Evolutionary conservation across 2,113 vertebrate species (phyloP).

Genomic region (Elgaria multicarinata): DNA sequence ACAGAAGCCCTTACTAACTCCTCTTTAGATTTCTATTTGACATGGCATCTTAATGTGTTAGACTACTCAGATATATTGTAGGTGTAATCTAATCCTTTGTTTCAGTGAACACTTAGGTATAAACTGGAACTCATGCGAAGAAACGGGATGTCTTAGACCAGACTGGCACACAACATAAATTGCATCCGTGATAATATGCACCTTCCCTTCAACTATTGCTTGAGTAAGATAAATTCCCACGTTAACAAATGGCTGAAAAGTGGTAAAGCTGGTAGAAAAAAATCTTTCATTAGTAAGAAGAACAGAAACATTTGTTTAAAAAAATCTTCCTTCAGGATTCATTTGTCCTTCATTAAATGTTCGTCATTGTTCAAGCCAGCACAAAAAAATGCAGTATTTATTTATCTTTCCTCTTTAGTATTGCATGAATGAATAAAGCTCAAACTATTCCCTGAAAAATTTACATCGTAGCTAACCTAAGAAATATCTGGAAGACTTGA

Average conservation of each 20-base stretch:
- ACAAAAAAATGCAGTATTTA: slow-evolving; percentile 89
- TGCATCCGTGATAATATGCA: slow-evolving; percentile 95
- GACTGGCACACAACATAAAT: slow-evolving; percentile 94
- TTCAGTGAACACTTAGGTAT: slow-evolving; percentile 83
- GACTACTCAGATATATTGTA: slow-evolving; percentile 72
- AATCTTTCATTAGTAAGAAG: slow-evolving; percentile 89
- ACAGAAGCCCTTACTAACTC: slow-evolving; percentile 58
- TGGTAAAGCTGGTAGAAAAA: slow-evolving; percentile 97
- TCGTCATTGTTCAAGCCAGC: slow-evolving; percentile 85
- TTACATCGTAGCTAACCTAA: slow-evolving; percentile 86
- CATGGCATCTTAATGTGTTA: slow-evolving; percentile 54
- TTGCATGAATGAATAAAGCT: slow-evolving; percentile 94
- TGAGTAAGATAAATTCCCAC: slow-evolving; percentile 93
- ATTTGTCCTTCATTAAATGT: slow-evolving; percentile 88
- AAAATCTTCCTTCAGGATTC: slow-evolving; percentile 86
- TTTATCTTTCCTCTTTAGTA: slow-evolving; percentile 83
- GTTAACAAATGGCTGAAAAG: slow-evolving; percentile 94
- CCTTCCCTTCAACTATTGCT: slow-evolving; percentile 94
- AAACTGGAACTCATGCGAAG: slow-evolving; percentile 82
- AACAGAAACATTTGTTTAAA: slow-evolving; percentile 84
- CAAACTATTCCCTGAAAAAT: slow-evolving; percentile 92
- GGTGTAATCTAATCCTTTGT: slow-evolving; percentile 87
- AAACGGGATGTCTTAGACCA: slow-evolving; percentile 83
- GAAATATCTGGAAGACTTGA: slow-evolving; percentile 92
- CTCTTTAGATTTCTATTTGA: slow-evolving; percentile 61